Base-by-base conservation (phyloP, 2,888 invertebrate species). In the Melieria omissa region DNA sequence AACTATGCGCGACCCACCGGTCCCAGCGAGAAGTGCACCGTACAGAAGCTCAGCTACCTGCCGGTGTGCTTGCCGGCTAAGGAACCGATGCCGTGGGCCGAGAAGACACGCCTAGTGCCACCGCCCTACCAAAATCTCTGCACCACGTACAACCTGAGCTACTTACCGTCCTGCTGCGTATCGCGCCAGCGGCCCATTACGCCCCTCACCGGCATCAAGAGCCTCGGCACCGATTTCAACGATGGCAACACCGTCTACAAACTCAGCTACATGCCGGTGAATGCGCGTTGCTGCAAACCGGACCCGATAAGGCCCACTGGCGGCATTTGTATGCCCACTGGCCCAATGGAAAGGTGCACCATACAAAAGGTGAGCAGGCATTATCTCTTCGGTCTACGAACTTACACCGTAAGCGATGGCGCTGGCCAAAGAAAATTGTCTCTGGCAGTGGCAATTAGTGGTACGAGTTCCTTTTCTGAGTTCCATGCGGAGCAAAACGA, bases 31-130 rank as follows among this genome's bases (percentile, higher is more conserved):
- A 79, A 79, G 29, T 83, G 84, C 71, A 86, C 86, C 4, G 86
- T 90, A 1, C 89, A 91, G 74, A 89, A 88, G 79, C 88, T 91
- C 45, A 89, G 89, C 4, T 90, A 89, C 74, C 80, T 88, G 82
- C 89, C 89, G 0, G 86, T 88, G 4, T 88, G 88, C 61, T 71
- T 84, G 49, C 80, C 84, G 0, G 76, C 80, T 6, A 88, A 86
- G 76, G 86, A 86, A 69, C 82, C 82, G 0, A 80, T 80, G 49
- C 86, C 86, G 1, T 87, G 87, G 86, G 86, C 85, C 0, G 82
- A 82, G 44, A 82, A 78, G 44, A 69, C 78, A 7, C 84, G 83
- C 3, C 80, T 82, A 16, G 78, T 77, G 49, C 86, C 86, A 4
- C 86, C 86, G 4, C 80, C 76, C 8, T 82, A 82, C 74, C 78